These are phyloP conservation scores for Mnemiopsis leidyi DNA, from an alignment of 37 sponge, comb jelly and placozoan species.

Conservation along the genomic window DNA sequence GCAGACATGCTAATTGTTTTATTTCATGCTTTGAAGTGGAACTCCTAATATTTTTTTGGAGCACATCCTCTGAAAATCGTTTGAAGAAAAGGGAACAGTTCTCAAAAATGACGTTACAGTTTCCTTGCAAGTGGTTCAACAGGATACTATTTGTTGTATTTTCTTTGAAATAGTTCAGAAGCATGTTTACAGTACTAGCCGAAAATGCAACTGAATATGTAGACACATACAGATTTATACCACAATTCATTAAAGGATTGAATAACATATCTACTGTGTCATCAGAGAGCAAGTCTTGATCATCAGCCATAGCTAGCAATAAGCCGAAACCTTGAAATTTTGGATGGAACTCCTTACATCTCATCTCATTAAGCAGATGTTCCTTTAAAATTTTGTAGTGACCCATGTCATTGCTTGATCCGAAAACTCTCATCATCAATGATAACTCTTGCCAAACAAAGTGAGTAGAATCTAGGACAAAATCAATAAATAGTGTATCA, in stretches of 20 bases:
- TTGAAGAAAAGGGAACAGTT: conserved; percentile 1
- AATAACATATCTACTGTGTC: not conserved
- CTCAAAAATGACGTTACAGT: not conserved
- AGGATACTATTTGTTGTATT: not conserved
- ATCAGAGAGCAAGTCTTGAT: not conserved
- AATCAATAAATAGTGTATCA: not conserved
- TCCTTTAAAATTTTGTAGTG: not conserved
- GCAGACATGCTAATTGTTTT: not conserved
- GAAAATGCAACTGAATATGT: not conserved
- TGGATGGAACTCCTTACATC: too few species aligned
- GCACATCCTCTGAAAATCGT: not conserved
- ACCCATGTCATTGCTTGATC: not conserved
- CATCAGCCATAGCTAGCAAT: not conserved
- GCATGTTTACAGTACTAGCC: not conserved
- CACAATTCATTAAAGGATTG: not conserved
- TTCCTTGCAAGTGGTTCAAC: not conserved
- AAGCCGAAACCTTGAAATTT: not conserved
- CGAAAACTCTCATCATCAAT: not conserved
- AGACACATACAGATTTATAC: not conserved
- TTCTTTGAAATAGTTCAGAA: not conserved
- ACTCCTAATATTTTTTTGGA: not conserved
- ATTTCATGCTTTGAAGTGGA: not conserved
- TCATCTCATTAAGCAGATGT: too few species aligned
- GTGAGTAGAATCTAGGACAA: not conserved
- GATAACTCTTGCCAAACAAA: not conserved